Base-by-base conservation (phyloP, 2,797 vertebrate genomes). In the Peromyscus aztecus region DNA sequence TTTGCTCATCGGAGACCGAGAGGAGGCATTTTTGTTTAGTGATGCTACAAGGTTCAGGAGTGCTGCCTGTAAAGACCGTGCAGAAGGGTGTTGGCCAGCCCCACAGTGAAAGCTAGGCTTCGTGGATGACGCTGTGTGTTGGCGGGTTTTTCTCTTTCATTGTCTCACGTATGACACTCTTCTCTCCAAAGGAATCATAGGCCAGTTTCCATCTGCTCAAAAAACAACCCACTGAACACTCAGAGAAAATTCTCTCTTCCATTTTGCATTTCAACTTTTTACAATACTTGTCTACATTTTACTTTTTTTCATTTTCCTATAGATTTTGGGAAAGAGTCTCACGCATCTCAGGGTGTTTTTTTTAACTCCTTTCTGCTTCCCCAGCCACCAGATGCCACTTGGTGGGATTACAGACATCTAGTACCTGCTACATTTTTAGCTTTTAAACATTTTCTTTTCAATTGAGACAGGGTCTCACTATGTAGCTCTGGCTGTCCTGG, bases 1-100 rank as follows among this genome's bases (percentile, higher is more conserved):
- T 98, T 98, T 88, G 97, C 95, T 95, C 93, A 97, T 83, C 0
- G 57, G 69, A 94, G 84, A 91, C 96, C 87, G 94, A 82, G 73
- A 97, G 21, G 34, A 95, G 63, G 73, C 84, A 17, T 43, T 97
- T 96, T 90, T 98, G 67, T 61, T 92, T 65, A 61, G 8, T 92
- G 86, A 71, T 69, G 97, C 94, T 94, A 87, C 67, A 91, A 76
- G 17, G 80, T 90, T 31, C 4, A 10, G 69, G 27, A 90, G 61
- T 83, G 63, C 52, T 55, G 90, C 90, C 27, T 7, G 0, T 63
- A 80, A 71, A 85, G 0, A 43, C 63, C 12, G 85, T 77, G 49
- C 73, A 90, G 75, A 65, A n/a, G 69, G 6, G 4, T 76, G 8
- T 88, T 95, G 57, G 71, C 34, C 57, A 81, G 34, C 63, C 87